Percentiles rank a stretch among this genome's conserved stretches.
phyloP scores from a whole-genome alignment of 2,113 vertebrate species.

The Alexandromys fortis region DNA sequence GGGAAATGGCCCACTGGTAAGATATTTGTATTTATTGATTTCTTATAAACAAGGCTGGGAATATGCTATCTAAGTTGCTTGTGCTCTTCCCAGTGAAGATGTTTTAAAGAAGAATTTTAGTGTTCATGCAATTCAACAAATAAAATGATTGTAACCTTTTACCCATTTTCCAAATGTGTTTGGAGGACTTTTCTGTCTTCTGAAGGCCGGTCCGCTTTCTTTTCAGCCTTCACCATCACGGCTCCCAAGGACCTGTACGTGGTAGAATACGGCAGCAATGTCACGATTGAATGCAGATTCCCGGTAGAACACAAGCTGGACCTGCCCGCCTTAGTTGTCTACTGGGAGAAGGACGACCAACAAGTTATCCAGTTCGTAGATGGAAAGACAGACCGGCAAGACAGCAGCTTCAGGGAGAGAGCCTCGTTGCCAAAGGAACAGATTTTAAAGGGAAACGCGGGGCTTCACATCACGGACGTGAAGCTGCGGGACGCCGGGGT shows the following conservation, averaged over 20 bases:
- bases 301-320: conserved; percentile 76
- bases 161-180: background rate
- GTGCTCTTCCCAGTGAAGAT: background rate
- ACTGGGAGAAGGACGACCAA: conserved; percentile 87
- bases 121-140: background rate
- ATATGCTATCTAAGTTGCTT: conserved; percentile 4
- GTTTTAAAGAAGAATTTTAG: conserved; percentile 27
- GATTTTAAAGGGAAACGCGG: conserved; percentile 86
- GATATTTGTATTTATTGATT: background rate
- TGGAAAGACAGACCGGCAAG: conserved; percentile 81
- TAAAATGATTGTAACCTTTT: background rate
- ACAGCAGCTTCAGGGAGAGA: conserved; percentile 84
- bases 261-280: conserved; percentile 85
- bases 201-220: conserved; percentile 65
- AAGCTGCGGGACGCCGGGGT: conserved; percentile 89
- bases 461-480: conserved; percentile 88
- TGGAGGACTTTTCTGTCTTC: conserved; percentile 30
- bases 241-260: conserved; percentile 80
- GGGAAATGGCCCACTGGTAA: background rate
- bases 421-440: conserved; percentile 85
- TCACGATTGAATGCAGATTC: conserved; percentile 92
- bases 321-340: conserved; percentile 83
- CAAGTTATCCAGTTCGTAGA: conserved; percentile 85
- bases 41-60: conserved; percentile 22
- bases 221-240: conserved; percentile 90